These are phyloP conservation scores for Nemotelus pantherinus DNA, from an alignment of 2,888 invertebrate genomes.

Conservation along the genomic window DNA sequence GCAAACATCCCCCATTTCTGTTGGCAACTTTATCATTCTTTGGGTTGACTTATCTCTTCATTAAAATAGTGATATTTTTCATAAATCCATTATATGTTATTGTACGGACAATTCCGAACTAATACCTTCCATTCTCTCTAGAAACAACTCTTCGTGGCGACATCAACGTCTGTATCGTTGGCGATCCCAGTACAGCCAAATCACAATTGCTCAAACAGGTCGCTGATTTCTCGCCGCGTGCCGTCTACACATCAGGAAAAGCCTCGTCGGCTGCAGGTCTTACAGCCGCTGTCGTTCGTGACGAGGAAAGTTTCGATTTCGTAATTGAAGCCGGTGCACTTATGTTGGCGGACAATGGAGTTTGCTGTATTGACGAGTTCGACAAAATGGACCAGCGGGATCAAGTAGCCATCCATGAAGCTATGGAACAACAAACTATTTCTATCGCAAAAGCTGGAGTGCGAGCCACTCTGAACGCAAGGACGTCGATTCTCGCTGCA, in stretches of 20 bases:
- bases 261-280: constrained; percentile 98
- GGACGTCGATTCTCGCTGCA: constrained; percentile 97
- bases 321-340: constrained; percentile 99
- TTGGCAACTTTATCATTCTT: no score
- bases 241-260: constrained; percentile 98
- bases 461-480: constrained; percentile 95
- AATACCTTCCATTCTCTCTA: constrained; percentile 53
- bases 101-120: no score
- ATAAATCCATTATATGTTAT: no score
- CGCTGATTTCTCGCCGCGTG: constrained; percentile 92
- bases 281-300: constrained; percentile 96
- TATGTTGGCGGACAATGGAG: constrained; percentile 98
- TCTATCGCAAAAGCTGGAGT: constrained; percentile 98
- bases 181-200: constrained; percentile 98
- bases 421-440: constrained; percentile 99
- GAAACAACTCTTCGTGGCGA: constrained; percentile 94
- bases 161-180: constrained; percentile 97
- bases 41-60: no score
- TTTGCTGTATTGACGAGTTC: constrained; percentile 99
- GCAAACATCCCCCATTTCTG: no score
- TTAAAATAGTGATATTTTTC: no score
- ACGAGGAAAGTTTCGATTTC: constrained; percentile 98
- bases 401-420: constrained; percentile 99
- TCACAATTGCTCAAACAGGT: constrained; percentile 96
- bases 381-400: constrained; percentile 99